Evolutionary conservation across 1,140 invertebrate species (phyloP).

Genomic region (Caenorhabditis inopinata): DNA sequence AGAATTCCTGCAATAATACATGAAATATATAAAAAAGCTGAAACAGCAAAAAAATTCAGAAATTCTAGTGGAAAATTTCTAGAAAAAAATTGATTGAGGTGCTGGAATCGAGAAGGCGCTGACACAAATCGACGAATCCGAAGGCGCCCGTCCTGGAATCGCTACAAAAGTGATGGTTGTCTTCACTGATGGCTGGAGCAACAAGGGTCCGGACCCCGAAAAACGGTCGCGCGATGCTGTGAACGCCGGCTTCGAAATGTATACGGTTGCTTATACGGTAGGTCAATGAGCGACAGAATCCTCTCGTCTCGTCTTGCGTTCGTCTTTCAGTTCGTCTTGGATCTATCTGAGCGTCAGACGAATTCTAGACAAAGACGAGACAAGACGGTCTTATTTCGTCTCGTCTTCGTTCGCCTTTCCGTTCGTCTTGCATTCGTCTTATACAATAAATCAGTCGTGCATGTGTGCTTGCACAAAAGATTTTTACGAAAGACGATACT

Average conservation of each 20-base stretch:
- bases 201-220: slow-evolving; percentile 53
- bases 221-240: slow-evolving; percentile 16
- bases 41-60: not conserved
- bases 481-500: too few relatives aligned
- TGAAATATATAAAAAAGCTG: too few relatives aligned
- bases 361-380: too few relatives aligned
- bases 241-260: slow-evolving; percentile 26
- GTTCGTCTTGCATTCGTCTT: too few relatives aligned
- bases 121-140: slow-evolving; percentile 53
- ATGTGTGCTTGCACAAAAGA: too few relatives aligned
- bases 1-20: too few relatives aligned
- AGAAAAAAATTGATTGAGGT: slow-evolving; percentile 47
- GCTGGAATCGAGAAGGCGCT: slow-evolving; percentile 57
- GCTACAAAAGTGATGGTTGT: slow-evolving; percentile 60
- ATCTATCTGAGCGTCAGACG: too few relatives aligned
- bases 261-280: slow-evolving; percentile 37
- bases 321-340: too few relatives aligned
- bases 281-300: not conserved
- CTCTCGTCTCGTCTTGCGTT: too few relatives aligned
- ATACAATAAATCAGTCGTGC: too few relatives aligned
- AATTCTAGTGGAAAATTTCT: not conserved
- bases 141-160: slow-evolving; percentile 58
- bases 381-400: too few relatives aligned
- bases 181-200: slow-evolving; percentile 60
- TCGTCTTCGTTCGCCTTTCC: too few relatives aligned